Percentiles rank a stretch among this genome's conserved stretches.
phyloP scores from a whole-genome alignment of 2,113 vertebrate genomes.

The Alces alces region DNA sequence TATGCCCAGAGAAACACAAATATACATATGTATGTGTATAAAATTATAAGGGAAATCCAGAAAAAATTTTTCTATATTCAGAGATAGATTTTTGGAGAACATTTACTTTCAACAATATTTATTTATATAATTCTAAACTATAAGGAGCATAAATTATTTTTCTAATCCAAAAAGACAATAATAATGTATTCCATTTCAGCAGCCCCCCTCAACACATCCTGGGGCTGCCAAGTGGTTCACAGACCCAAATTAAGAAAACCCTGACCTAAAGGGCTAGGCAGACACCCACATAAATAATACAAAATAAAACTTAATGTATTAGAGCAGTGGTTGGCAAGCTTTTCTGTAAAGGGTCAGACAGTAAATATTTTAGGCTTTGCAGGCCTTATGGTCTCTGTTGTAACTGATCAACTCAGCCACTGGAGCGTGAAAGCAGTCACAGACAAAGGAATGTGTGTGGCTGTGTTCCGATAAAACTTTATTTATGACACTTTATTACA shows the following conservation, averaged over 20 bases:
- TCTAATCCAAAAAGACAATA: background rate
- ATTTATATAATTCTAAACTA: background rate
- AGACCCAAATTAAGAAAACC: background rate
- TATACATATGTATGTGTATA: background rate
- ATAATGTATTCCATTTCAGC: background rate
- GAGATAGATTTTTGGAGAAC: background rate
- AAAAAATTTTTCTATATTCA: background rate
- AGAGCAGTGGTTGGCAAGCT: background rate
- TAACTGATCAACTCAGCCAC: background rate
- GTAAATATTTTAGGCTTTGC: background rate
- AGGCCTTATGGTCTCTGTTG: background rate
- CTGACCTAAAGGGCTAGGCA: background rate
- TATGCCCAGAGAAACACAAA: background rate
- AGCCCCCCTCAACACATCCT: background rate
- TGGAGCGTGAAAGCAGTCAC: background rate
- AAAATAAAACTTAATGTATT: background rate
- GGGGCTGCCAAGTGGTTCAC: background rate
- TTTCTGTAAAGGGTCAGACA: background rate
- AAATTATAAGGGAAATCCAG: background rate
- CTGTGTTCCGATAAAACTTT: slow-evolving; percentile 51
- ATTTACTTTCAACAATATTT: background rate
- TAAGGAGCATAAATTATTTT: background rate
- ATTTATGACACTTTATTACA: background rate
- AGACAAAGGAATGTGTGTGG: background rate
- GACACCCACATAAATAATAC: background rate